Evolutionary conservation across 2,888 invertebrate genomes (phyloP).

Genomic region (Lumbricus terrestris): DNA sequence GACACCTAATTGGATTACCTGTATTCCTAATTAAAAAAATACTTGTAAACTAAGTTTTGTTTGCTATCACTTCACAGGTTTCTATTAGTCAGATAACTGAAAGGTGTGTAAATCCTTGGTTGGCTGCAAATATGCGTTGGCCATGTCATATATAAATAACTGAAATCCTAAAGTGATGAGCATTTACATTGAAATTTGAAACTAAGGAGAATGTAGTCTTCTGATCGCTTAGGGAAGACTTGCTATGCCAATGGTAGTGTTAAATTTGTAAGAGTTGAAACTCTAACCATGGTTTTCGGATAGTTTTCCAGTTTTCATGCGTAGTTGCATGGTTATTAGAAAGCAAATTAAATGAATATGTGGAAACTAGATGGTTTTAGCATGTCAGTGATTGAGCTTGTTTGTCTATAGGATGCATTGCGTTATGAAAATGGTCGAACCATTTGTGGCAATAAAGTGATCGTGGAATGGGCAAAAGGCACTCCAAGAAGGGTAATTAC

Average conservation of each 20-base stretch:
- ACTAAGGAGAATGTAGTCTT: not conserved
- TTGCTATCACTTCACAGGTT: not conserved
- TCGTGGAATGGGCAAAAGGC: constrained; percentile 61
- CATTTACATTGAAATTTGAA: not conserved
- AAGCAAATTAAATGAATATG: not conserved
- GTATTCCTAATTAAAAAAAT: not conserved
- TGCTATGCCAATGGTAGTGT: not conserved
- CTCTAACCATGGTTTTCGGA: not conserved
- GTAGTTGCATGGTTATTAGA: not conserved
- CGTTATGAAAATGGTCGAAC: constrained; percentile 60
- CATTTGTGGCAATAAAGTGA: constrained; percentile 57
- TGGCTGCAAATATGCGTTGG: not conserved
- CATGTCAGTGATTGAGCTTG: not conserved
- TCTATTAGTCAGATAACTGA: not conserved
- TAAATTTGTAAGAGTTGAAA: not conserved
- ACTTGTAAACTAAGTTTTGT: not conserved
- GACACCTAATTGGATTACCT: not conserved
- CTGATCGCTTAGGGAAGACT: not conserved
- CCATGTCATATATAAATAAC: not conserved
- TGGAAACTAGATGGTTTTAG: not conserved
- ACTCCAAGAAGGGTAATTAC: constrained; percentile 48
- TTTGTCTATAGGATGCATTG: constrained; percentile 55
- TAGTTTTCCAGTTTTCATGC: not conserved
- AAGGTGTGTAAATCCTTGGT: not conserved
- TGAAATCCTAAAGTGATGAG: not conserved